phyloP scores from a whole-genome alignment of 2,888 invertebrate genomes.

The Anticlea derivata region DNA sequence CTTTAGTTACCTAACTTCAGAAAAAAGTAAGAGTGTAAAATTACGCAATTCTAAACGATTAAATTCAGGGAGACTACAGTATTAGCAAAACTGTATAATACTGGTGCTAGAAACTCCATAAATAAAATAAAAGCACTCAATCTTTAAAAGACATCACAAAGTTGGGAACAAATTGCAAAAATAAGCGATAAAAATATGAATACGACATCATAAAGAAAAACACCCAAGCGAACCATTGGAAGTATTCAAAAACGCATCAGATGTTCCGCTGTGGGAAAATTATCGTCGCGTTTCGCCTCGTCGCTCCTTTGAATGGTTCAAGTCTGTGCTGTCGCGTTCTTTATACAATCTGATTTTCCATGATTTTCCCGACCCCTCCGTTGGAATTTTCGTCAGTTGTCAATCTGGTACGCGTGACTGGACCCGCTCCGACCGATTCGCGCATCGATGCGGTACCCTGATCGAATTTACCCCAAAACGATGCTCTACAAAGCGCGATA shows the following conservation, averaged over 20 bases:
- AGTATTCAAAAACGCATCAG: slow-evolving; percentile 35
- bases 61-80: too few species aligned
- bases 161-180: slow-evolving; percentile 2
- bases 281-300: slow-evolving; percentile 22
- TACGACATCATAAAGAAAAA: slow-evolving; percentile 10
- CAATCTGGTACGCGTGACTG: slow-evolving; percentile 70
- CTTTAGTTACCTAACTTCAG: too few species aligned
- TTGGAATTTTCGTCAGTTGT: slow-evolving; percentile 65
- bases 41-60: too few species aligned
- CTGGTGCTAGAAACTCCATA: too few species aligned
- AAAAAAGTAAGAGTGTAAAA: too few species aligned
- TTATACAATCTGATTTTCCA: slow-evolving; percentile 41
- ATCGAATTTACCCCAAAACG: slow-evolving; percentile 60
- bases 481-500: slow-evolving; percentile 35
- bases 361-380: slow-evolving; percentile 39
- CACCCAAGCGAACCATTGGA: slow-evolving; percentile 24
- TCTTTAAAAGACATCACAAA: background rate
- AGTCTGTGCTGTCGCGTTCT: slow-evolving; percentile 20
- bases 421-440: slow-evolving; percentile 44
- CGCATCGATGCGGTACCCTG: slow-evolving; percentile 49
- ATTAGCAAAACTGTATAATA: too few species aligned
- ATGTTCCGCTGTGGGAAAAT: slow-evolving; percentile 29
- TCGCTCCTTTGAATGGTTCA: slow-evolving; percentile 29
- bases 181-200: slow-evolving; percentile 7
- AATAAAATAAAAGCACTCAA: background rate